These are phyloP conservation scores for Syncerus caffer DNA, from an alignment of 2,797 vertebrate species.

Conservation along the genomic window DNA sequence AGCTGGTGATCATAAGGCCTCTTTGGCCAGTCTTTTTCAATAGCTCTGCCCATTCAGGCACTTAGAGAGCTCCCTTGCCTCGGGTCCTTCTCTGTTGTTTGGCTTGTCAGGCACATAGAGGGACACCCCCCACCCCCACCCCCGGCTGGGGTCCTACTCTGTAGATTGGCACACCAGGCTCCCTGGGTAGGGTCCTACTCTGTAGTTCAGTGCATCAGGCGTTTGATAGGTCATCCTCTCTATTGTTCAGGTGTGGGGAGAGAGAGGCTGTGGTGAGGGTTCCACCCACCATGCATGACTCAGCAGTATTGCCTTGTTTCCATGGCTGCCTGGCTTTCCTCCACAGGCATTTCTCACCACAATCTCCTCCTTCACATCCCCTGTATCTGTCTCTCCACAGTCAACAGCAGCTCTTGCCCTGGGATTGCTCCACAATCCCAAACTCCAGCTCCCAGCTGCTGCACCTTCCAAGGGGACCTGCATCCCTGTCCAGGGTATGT, in stretches of 20 bases:
- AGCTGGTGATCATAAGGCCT: not conserved
- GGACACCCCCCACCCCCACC: too few relatives aligned
- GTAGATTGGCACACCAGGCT: not conserved
- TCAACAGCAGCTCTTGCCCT: not conserved
- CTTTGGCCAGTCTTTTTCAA: not conserved
- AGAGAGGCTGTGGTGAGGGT: not conserved
- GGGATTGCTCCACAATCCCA: not conserved
- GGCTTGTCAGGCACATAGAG: not conserved
- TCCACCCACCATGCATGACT: fast-evolving
- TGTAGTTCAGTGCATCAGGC: not conserved
- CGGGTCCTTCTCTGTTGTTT: fast-evolving
- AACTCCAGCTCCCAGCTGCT: not conserved
- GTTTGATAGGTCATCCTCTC: not conserved
- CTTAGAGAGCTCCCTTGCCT: not conserved
- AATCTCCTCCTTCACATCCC: not conserved
- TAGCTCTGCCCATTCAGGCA: not conserved
- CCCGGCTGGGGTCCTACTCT: not conserved
- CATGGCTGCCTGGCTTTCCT: not conserved
- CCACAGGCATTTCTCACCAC: not conserved
- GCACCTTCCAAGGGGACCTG: not conserved
- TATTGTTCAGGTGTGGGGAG: not conserved
- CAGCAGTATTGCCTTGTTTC: not conserved
- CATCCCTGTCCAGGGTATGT: not conserved
- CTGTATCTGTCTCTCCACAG: not conserved
- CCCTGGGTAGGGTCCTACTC: not conserved